Evolutionary conservation across 2,113 vertebrate genomes (phyloP).

Genomic region (Melanocharis versteri): DNA sequence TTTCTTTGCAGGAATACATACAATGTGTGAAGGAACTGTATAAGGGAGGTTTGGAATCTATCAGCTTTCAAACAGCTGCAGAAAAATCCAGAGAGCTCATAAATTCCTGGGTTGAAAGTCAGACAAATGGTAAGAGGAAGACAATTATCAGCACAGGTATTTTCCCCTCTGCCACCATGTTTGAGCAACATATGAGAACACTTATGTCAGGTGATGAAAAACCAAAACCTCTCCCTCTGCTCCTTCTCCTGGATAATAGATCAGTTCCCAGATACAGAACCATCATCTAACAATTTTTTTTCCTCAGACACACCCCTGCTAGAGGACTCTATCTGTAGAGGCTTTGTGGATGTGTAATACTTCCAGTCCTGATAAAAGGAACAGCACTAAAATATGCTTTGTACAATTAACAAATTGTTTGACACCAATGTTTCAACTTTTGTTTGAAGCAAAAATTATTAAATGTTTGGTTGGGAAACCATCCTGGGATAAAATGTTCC

Average conservation of each 20-base stretch:
- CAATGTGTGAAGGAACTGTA: conserved; percentile 79
- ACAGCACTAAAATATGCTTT: neutral
- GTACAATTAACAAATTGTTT: neutral
- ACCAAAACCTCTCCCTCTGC: neutral
- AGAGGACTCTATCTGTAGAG: neutral
- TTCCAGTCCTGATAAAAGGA: neutral
- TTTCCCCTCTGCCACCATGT: neutral
- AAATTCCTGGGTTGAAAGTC: conserved; percentile 85
- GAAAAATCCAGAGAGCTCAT: conserved; percentile 80
- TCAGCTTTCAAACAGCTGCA: conserved; percentile 79
- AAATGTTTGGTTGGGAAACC: neutral
- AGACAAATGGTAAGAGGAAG: conserved; percentile 80
- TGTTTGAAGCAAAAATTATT: neutral
- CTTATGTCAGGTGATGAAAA: neutral
- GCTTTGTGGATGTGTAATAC: neutral
- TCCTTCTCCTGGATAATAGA: neutral
- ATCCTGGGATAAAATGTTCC: neutral
- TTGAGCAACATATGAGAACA: neutral
- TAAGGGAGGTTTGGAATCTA: conserved; percentile 77
- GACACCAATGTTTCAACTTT: neutral
- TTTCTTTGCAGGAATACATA: conserved; percentile 77
- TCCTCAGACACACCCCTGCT: neutral
- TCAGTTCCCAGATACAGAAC: neutral
- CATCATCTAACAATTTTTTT: neutral
- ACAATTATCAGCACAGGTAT: neutral